These are phyloP conservation scores for Sisyra nigra DNA, from an alignment of 2,888 invertebrate species.

Conservation along the genomic window DNA sequence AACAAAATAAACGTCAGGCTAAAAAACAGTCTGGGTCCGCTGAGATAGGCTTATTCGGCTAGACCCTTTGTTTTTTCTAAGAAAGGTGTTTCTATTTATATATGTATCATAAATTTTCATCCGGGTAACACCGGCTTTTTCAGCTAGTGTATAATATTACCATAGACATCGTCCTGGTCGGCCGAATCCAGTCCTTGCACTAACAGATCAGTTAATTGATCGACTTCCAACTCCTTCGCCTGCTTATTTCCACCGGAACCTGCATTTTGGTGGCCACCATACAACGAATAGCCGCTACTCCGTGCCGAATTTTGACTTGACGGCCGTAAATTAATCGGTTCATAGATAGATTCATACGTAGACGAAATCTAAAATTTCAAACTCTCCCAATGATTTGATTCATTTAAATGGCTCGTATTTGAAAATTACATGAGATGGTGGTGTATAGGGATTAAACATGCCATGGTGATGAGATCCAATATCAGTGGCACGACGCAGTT, in stretches of 20 bases:
- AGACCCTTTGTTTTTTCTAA: too few relatives aligned
- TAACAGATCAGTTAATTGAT: constrained; percentile 73
- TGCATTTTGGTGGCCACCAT: constrained; percentile 25
- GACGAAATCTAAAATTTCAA: constrained; percentile 31
- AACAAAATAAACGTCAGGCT: too few relatives aligned
- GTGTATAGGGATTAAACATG: constrained; percentile 38
- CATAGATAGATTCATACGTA: constrained; percentile 79
- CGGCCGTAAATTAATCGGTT: constrained; percentile 78
- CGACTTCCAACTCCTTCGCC: constrained; percentile 69
- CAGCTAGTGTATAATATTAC: too few relatives aligned
- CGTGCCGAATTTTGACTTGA: constrained; percentile 49
- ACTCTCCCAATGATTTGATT: background rate
- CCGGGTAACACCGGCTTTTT: too few relatives aligned
- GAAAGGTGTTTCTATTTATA: too few relatives aligned
- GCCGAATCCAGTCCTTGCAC: constrained; percentile 74
- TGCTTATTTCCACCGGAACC: constrained; percentile 13
- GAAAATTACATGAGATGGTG: constrained; percentile 44
- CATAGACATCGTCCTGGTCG: constrained; percentile 53
- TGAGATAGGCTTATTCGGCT: too few relatives aligned
- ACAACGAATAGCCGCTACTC: constrained; percentile 45
- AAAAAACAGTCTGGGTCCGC: too few relatives aligned
- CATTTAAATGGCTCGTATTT: background rate
- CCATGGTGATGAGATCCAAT: constrained; percentile 20
- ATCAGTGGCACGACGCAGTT: constrained; percentile 65
- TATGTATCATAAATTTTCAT: too few relatives aligned